Percentiles rank a stretch among this genome's conserved stretches.
Evolutionary conservation across 2,113 vertebrate species (phyloP).

Genomic region (Oxyura jamaicensis): DNA sequence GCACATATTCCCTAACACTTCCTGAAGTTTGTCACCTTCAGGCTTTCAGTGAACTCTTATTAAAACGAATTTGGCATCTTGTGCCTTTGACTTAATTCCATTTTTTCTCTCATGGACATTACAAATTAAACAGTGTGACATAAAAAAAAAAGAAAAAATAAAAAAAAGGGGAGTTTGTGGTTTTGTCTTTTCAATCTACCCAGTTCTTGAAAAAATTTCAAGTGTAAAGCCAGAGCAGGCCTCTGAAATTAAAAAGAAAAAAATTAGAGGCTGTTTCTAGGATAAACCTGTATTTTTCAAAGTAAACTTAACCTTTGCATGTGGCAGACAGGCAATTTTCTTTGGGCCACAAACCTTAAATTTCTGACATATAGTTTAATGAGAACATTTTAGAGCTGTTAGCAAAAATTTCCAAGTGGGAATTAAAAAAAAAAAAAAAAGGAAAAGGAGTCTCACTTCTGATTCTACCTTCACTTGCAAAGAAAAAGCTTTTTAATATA

Average conservation of each 20-base stretch:
- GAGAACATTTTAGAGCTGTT: neutral
- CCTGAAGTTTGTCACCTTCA: constrained; percentile 59
- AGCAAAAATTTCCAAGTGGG: neutral
- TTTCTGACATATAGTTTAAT: neutral
- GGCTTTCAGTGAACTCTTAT: constrained; percentile 36
- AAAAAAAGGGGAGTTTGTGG: no score
- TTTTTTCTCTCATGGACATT: neutral
- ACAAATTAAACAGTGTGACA: neutral
- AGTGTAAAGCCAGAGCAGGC: neutral
- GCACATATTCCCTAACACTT: constrained; percentile 55
- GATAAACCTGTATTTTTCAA: neutral
- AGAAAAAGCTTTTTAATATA: neutral
- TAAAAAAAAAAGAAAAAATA: neutral
- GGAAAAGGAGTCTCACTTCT: neutral
- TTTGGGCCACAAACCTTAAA: neutral
- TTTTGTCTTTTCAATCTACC: neutral
- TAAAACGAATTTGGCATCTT: constrained; percentile 45
- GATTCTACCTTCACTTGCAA: neutral
- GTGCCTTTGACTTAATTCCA: constrained; percentile 37
- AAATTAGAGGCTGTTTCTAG: neutral
- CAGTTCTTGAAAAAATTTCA: neutral
- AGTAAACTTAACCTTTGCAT: neutral
- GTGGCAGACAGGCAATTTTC: neutral
- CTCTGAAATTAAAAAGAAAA: neutral
- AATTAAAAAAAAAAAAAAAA: neutral